Evolutionary conservation across 2,113 vertebrate species (phyloP).

Genomic region (Capricornis sumatraensis): DNA sequence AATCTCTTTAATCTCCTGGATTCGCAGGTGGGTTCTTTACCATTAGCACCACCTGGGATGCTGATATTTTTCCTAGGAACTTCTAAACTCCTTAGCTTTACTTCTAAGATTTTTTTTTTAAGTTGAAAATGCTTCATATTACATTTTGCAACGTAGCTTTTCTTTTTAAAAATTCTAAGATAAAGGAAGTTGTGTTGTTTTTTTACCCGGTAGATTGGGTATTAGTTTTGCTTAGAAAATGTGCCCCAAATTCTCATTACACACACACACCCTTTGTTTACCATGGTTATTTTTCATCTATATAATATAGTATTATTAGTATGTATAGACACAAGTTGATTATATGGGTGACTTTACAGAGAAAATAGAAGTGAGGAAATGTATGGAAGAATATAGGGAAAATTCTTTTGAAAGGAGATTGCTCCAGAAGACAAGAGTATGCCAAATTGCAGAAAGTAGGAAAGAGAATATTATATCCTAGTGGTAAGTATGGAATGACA

Average conservation of each 20-base stretch:
- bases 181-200: background rate
- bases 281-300: background rate
- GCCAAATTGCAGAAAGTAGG: background rate
- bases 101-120: background rate
- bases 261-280: background rate
- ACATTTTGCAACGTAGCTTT: background rate
- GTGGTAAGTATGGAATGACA: background rate
- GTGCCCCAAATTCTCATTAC: background rate
- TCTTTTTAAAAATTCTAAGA: background rate
- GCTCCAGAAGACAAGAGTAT: background rate
- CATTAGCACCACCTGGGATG: background rate
- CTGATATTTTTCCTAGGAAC: background rate
- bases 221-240: constrained; percentile 3
- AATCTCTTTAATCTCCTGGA: background rate
- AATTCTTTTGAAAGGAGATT: background rate
- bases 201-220: background rate
- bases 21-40: background rate
- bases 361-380: constrained; percentile 11
- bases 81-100: constrained; percentile 9
- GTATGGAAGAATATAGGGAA: background rate
- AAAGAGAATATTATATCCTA: background rate
- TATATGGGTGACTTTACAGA: background rate
- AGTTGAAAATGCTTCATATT: background rate
- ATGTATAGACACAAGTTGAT: background rate
- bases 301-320: background rate